Percentiles rank a stretch among this genome's conserved stretches.
Evolutionary conservation across 2,888 invertebrate species (phyloP).

Genomic region (Caenorhabditis wallacei): DNA sequence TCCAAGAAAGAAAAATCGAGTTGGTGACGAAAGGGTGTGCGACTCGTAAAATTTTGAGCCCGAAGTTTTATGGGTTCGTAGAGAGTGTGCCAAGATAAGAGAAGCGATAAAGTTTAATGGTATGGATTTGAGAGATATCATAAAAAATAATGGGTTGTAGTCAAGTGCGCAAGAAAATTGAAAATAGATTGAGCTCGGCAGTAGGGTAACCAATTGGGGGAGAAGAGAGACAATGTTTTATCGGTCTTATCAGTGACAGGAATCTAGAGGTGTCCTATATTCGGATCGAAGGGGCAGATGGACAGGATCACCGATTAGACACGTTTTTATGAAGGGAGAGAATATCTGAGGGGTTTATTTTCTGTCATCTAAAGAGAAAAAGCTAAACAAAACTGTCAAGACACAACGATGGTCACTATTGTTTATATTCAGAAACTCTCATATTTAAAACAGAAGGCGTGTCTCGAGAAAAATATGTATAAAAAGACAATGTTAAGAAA

Average conservation of each 20-base stretch:
- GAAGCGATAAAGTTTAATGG: slow-evolving; percentile 41
- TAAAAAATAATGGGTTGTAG: slow-evolving; percentile 37
- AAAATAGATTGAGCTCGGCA: not conserved
- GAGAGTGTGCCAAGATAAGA: slow-evolving; percentile 26
- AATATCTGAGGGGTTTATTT: not conserved
- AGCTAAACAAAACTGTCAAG: slow-evolving; percentile 3
- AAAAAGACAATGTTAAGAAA: slow-evolving; percentile 20
- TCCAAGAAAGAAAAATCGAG: slow-evolving; percentile 15
- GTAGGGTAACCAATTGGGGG: slow-evolving; percentile 15
- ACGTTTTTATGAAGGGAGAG: not conserved
- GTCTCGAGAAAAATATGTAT: not conserved
- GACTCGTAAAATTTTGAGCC: slow-evolving; percentile 52
- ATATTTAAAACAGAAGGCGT: slow-evolving; percentile 27
- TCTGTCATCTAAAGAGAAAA: not conserved
- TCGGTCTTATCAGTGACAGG: not conserved
- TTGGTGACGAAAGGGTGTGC: slow-evolving; percentile 11
- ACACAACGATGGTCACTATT: not conserved
- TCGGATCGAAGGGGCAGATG: not conserved
- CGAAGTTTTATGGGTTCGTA: slow-evolving; percentile 43
- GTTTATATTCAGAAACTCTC: slow-evolving; percentile 25
- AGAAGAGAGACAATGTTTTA: slow-evolving; percentile 1
- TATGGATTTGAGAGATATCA: slow-evolving; percentile 54
- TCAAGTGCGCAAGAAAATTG: slow-evolving; percentile 33
- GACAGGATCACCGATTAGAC: not conserved
- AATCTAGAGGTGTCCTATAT: slow-evolving; percentile 7